A percentile compares a stretch with the other conserved stretches of the same genome.
Conservation (phyloP, 2,797 vertebrate genomes). For the Macroramphosus scolopax region DNA sequence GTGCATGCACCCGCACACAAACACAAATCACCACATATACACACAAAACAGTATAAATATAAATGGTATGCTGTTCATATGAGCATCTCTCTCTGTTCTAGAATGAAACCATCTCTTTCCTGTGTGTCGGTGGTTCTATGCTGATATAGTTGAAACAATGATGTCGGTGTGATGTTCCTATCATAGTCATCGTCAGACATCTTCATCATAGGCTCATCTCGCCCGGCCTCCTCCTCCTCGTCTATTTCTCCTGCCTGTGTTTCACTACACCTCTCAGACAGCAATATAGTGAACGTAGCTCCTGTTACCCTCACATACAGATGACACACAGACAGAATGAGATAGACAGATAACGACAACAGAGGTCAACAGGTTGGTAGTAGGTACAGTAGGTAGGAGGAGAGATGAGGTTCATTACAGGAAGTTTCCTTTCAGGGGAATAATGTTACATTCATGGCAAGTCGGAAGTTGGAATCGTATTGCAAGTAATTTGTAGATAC, state of each 20-base stretch:
- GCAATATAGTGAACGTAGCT: constrained; percentile 56
- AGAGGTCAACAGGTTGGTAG: too few relatives aligned
- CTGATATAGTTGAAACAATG: constrained; percentile 45
- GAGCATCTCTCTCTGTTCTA: constrained; percentile 29
- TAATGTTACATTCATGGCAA: constrained; percentile 62
- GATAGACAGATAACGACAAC: too few relatives aligned
- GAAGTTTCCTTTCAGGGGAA: constrained; percentile 9
- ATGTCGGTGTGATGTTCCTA: constrained; percentile 49
- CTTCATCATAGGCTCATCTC: constrained; percentile 27
- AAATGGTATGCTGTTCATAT: constrained; percentile 22
- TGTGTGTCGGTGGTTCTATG: constrained; percentile 50
- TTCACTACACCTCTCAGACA: constrained; percentile 52
- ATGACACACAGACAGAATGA: constrained; percentile 6
- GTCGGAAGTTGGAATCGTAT: constrained; percentile 24
- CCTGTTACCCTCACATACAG: too few relatives aligned
- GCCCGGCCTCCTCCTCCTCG: constrained; percentile 1
- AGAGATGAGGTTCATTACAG: not conserved
- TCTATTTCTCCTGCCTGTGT: constrained; percentile 33
- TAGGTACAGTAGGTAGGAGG: not conserved
- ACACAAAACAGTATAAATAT: constrained; percentile 12
- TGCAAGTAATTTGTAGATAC: not conserved
- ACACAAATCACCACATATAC: too few relatives aligned
- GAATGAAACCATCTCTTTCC: constrained; percentile 36
- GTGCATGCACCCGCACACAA: too few relatives aligned
- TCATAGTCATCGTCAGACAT: constrained; percentile 32